Evolutionary conservation across 2,797 vertebrate species (phyloP).

Genomic region (Ceyx erithaca): DNA sequence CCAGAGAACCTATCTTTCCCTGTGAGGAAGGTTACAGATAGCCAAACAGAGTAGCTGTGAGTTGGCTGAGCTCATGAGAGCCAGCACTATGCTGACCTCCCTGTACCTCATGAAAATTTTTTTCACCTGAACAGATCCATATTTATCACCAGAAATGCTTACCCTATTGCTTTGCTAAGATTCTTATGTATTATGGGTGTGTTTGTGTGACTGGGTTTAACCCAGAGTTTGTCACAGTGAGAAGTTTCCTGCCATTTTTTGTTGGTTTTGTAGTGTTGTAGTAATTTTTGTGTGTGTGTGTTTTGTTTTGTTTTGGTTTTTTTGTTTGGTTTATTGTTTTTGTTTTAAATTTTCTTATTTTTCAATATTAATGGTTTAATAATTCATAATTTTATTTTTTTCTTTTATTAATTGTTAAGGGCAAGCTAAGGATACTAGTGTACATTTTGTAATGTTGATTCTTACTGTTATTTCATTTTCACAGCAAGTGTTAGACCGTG

Average conservation of each 20-base stretch:
- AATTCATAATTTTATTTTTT: too few relatives aligned
- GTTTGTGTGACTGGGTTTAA: neutral
- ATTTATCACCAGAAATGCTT: neutral
- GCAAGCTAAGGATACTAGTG: neutral
- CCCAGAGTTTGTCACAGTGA: neutral
- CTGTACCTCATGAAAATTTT: neutral
- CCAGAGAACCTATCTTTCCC: neutral
- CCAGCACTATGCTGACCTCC: neutral
- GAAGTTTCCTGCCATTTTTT: neutral
- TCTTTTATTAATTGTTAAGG: neutral
- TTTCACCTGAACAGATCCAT: neutral
- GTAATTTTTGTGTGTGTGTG: too few relatives aligned
- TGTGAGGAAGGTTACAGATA: neutral
- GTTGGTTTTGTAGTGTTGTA: neutral
- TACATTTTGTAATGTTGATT: neutral
- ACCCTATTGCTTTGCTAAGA: neutral
- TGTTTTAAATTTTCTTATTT: neutral
- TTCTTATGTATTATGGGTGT: neutral
- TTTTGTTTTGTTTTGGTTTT: too few relatives aligned
- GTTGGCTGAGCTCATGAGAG: neutral
- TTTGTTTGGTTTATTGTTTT: neutral
- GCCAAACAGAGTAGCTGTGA: neutral
- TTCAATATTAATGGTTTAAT: too few relatives aligned
- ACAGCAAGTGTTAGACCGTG: slow-evolving; percentile 95
- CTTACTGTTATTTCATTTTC: slow-evolving; percentile 44